Evolutionary conservation across 2,888 invertebrate genomes (phyloP), one percentile per base, ranked within the genome.

Genomic region (Mylabris sibirica): DNA sequence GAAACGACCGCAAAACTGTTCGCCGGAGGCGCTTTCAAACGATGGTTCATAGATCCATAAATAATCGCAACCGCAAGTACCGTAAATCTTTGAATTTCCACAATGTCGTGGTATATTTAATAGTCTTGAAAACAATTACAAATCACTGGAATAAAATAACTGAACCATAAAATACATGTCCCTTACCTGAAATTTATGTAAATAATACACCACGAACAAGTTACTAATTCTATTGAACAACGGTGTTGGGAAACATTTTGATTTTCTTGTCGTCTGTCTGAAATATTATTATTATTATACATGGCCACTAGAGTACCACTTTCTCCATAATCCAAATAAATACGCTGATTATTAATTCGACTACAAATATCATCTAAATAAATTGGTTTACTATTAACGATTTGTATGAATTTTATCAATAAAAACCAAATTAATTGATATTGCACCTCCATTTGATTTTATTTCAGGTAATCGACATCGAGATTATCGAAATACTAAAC

Each of bases 131-230:
- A 49, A 63, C 34, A 65, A 68, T 65, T 57, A 20, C 24, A 3
- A 63, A 24, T 22, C 12, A 35, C 59, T 35, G 17, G 8, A n/a
- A 38, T 26, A 12, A 26, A 59, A 64, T 59, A 20, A 57, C 2
- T 38, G 12, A 12, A 12, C 14, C 0, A 53, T 63, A 6, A 30
- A 30, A 30, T 30, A 1, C 30, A 30, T 30, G 5, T 30, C 80
- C n/a, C n/a, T 79, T 77, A 86, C 79, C 84, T 86, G 75, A 90
- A 88, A 59, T 85, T 86, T 59, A 89, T 80, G 44, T 84, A 83
- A 66, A 90, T 88, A 63, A 91, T 87, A 79, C 92, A 92, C 20
- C 91, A 90, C 0, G 92, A 90, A 79, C 92, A 92, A 2, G 92
- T 91, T 57, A 91, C 88, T 72, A 92, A 84, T 81, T 92, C 91